These are phyloP conservation scores for Lanistes nyassanus DNA, from an alignment of 1,140 invertebrate genomes.

Conservation along the genomic window DNA sequence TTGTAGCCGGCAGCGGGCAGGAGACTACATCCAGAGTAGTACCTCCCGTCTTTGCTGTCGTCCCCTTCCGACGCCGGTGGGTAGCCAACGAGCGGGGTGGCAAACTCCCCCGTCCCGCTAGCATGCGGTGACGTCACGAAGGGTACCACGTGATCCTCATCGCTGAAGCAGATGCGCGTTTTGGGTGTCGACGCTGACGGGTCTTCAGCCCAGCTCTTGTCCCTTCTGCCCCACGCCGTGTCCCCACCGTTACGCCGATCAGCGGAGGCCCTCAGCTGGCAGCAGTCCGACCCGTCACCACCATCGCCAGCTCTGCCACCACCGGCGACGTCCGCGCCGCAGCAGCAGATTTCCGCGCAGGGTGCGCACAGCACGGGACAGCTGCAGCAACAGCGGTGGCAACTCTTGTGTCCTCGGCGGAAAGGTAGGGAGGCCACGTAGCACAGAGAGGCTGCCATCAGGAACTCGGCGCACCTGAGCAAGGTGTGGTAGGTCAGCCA, in stretches of 20 bases:
- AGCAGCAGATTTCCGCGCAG: conserved; percentile 30
- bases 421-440: conserved; percentile 79
- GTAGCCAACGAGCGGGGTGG: neutral
- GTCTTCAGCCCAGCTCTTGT: neutral
- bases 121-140: conserved; percentile 37
- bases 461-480: conserved; percentile 83
- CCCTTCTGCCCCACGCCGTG: neutral
- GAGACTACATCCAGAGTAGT: too few species aligned
- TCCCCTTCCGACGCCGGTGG: too few species aligned
- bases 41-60: too few species aligned
- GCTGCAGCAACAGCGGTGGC: neutral
- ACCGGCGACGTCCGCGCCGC: neutral
- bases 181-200: neutral
- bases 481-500: conserved; percentile 91
- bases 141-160: conserved; percentile 35
- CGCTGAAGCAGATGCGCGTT: conserved; percentile 32
- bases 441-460: conserved; percentile 82
- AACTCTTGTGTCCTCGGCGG: conserved; percentile 25
- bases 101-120: conserved; percentile 10
- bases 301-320: neutral
- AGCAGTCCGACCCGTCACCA: conserved; percentile 14
- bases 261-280: neutral
- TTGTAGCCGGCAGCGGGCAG: too few species aligned
- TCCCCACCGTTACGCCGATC: neutral
- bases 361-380: conserved; percentile 29